Evolutionary conservation across 1,140 invertebrate genomes (phyloP).

Genomic region (Drosophila serrata): DNA sequence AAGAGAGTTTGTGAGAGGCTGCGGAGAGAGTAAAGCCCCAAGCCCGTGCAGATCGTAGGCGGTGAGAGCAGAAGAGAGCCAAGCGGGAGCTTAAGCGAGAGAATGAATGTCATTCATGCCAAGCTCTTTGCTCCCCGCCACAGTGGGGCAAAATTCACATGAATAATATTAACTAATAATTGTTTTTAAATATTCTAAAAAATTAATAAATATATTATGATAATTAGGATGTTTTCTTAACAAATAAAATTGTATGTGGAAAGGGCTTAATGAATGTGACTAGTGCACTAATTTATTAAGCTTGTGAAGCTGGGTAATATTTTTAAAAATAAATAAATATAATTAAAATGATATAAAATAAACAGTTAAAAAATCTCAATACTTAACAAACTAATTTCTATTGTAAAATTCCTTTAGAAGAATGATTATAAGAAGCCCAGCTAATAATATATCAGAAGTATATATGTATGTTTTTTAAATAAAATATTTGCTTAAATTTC

Average conservation of each 20-base stretch:
- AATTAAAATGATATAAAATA: too few species aligned
- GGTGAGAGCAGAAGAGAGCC: constrained; percentile 7
- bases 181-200: background rate
- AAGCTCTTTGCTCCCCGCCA: constrained; percentile 17
- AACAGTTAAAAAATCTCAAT: too few species aligned
- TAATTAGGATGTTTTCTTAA: background rate
- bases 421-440: too few species aligned
- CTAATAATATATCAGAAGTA: too few species aligned
- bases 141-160: background rate
- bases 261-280: too few species aligned
- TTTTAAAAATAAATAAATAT: too few species aligned
- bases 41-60: constrained; percentile 55
- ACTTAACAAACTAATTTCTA: too few species aligned
- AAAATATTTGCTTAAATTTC: background rate
- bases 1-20: constrained; percentile 19
- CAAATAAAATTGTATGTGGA: background rate
- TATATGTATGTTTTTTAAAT: too few species aligned
- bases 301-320: too few species aligned
- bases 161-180: too few species aligned
- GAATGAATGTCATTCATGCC: constrained; percentile 64
- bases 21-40: constrained; percentile 33
- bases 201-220: background rate
- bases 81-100: constrained; percentile 18
- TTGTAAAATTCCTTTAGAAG: too few species aligned
- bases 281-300: too few species aligned